Base-by-base conservation (phyloP, 2,113 vertebrate genomes). In the Pteronura brasiliensis region DNA sequence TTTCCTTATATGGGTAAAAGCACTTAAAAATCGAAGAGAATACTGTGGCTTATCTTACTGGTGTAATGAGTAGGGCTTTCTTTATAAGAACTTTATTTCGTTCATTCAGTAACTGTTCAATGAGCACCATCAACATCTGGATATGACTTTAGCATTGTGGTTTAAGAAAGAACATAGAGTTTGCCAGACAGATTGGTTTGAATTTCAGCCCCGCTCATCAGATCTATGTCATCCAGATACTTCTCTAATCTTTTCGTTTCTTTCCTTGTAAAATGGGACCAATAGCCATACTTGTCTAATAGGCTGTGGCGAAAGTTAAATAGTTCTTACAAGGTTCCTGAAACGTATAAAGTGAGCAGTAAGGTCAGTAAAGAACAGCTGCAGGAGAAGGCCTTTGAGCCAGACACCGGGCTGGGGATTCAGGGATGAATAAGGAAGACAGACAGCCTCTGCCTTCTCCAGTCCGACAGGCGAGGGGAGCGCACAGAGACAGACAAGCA, bases 241-340 rank as follows among this genome's bases (percentile, higher is more conserved):
- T 69, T 84, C 44, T 92, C 39, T 96, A 85, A 89, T 86, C 72
- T 44, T 44, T 92, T 47, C 80, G 72, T 79, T 92, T 92, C 52
- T 88, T 79, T 55, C 18, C n/a, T 8, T 59, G 71, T 84, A 80
- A 90, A 88, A 92, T 52, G 44, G 59, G 47, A 88, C 69, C 93
- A 47, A 88, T n/a, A 57, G 77, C 44, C 72, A 36, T 71, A 29
- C 12, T 63, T 94, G 76, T 49, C 83, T 52, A 79, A 36, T 17
- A 29, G 39, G 93, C 39, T 39, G 36, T 84, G 69, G 29, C 76
- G 13, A 88, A 55, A 57, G 88, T 63, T 84, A 80, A 84, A 80
- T 27, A 67, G 59, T 74, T 92, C 61, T 65, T 11, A 0, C 21
- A 76, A 76, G 39, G n/a, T 95, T 20, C 57, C 91, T 77, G 29